Evolutionary conservation across 1,140 invertebrate species (phyloP).

Genomic region (Musca vetustissima): DNA sequence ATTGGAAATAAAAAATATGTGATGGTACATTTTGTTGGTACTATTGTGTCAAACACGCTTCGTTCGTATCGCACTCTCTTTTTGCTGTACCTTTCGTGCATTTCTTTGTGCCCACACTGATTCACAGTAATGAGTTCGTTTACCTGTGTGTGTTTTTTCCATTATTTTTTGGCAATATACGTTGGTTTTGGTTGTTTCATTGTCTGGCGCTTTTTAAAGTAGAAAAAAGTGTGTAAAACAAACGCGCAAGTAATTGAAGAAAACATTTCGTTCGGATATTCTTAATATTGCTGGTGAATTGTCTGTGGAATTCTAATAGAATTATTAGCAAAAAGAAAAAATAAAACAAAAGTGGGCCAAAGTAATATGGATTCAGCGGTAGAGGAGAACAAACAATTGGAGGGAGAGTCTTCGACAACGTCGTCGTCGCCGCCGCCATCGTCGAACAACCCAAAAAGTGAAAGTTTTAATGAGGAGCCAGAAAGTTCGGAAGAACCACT

Average conservation of each 20-base stretch:
- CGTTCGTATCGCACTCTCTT: too few relatives aligned
- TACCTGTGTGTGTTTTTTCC: slow-evolving; percentile 10
- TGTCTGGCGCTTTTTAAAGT: slow-evolving; percentile 2
- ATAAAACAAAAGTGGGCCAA: not conserved
- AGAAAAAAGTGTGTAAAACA: slow-evolving; percentile 1
- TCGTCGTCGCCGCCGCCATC: not conserved
- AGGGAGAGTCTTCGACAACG: not conserved
- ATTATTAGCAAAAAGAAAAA: too few relatives aligned
- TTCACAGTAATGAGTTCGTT: slow-evolving; percentile 18
- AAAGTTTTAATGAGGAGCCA: slow-evolving; percentile 20
- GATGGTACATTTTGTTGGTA: too few relatives aligned
- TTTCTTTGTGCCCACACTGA: too few relatives aligned
- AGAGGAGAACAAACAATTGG: slow-evolving; percentile 1
- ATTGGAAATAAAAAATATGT: too few relatives aligned
- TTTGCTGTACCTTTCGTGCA: too few relatives aligned
- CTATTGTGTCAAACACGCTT: too few relatives aligned
- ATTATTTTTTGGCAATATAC: slow-evolving; percentile 15
- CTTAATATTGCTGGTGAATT: not conserved
- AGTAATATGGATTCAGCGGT: not conserved
- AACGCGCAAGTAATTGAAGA: slow-evolving; percentile 10
- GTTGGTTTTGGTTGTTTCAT: slow-evolving; percentile 4
- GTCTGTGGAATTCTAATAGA: not conserved
- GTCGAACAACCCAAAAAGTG: slow-evolving; percentile 2
- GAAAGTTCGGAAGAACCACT: slow-evolving; percentile 5
- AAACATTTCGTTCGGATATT: not conserved